Conservation (phyloP, 1,140 invertebrate genomes). For the Atta cephalotes region DNA sequence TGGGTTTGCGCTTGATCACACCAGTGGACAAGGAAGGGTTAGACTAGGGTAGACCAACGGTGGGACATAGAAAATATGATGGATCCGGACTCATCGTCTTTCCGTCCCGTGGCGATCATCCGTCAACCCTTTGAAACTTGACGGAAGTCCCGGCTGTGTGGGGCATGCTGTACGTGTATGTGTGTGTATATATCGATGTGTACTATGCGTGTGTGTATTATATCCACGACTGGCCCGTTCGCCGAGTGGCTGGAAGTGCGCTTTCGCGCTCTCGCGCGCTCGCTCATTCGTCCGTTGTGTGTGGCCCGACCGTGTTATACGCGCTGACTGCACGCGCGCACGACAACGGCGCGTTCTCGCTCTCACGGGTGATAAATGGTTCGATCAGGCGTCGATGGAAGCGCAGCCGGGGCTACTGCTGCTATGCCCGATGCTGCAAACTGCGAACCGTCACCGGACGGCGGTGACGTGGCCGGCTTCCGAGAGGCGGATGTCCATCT, state of each 20-base stretch:
- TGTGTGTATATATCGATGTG: not conserved
- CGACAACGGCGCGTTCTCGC: conserved; percentile 67
- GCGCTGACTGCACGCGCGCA: conserved; percentile 55
- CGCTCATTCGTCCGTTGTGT: conserved; percentile 64
- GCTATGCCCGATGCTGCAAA: conserved; percentile 37
- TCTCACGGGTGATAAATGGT: conserved; percentile 78
- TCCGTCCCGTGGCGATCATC: conserved; percentile 84
- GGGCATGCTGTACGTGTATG: not conserved
- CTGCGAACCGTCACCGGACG: conserved; percentile 55
- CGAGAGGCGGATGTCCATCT: conserved; percentile 58
- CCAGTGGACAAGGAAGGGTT: conserved; percentile 56
- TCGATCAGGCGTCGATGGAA: conserved; percentile 76
- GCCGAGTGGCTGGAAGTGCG: conserved; percentile 59
- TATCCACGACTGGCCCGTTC: conserved; percentile 16
- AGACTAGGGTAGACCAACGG: conserved; percentile 70
- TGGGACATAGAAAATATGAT: conserved; percentile 80
- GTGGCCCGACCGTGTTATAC: conserved; percentile 64
- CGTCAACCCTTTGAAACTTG: conserved; percentile 84
- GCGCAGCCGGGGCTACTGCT: conserved; percentile 49
- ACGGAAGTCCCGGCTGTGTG: conserved; percentile 71
- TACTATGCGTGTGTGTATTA: not conserved
- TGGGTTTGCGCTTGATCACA: conserved; percentile 46
- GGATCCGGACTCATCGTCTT: conserved; percentile 82
- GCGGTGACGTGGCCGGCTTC: conserved; percentile 33
- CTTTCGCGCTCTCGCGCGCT: conserved; percentile 43